Evolutionary conservation across 2,113 vertebrate species (phyloP).

Genomic region (Accipiter virgatus): DNA sequence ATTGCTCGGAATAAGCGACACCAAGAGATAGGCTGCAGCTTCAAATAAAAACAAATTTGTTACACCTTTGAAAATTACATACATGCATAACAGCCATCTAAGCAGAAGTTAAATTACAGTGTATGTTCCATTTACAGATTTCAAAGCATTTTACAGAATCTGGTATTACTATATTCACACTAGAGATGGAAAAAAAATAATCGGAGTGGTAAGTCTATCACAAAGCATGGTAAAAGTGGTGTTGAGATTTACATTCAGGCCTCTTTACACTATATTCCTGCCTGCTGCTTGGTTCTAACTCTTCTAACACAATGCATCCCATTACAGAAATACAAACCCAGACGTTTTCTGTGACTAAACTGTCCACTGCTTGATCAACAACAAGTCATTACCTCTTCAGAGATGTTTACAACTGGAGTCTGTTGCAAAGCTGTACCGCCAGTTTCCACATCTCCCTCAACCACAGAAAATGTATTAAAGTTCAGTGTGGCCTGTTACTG

Average conservation of each 20-base stretch:
- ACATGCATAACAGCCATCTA: neutral
- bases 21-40: constrained; percentile 98
- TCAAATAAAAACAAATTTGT: constrained; percentile 61
- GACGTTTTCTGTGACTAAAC: neutral
- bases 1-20: constrained; percentile 99
- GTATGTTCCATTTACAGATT: neutral
- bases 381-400: neutral
- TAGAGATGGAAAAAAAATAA: neutral
- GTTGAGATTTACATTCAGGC: neutral
- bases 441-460: neutral
- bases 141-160: neutral
- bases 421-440: neutral
- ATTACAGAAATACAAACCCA: neutral
- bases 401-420: neutral
- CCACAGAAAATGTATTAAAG: neutral
- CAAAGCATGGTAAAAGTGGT: neutral
- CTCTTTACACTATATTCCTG: neutral
- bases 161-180: neutral
- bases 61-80: constrained; percentile 12
- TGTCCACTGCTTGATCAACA: neutral
- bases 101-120: neutral
- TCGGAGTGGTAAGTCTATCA: neutral
- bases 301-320: neutral
- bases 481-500: neutral
- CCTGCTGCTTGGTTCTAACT: neutral